Base-by-base conservation (phyloP, 2,888 invertebrate genomes). In the Parasteatoda lunata region DNA sequence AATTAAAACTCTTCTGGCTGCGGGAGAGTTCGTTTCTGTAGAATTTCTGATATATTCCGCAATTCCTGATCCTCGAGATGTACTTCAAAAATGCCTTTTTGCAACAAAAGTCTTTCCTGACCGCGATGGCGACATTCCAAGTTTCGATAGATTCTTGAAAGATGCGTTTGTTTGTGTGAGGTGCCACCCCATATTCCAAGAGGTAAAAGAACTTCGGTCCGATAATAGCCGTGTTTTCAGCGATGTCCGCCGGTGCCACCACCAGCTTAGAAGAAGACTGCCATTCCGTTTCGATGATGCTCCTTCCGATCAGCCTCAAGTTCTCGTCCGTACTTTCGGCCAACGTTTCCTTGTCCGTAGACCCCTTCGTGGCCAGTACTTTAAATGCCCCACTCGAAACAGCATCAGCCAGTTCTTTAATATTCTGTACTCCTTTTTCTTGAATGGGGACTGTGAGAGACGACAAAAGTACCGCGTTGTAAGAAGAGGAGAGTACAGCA, bases 31-130 rank as follows among this genome's bases (percentile, higher is more conserved):
- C 72, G n/a, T 80, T 73, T n/a, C 47, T 15, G 47, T 80, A 80
- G 15, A 80, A n/a, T 15, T 76, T 82, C 51, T 82, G 64, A 64
- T 77, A 82, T 48, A 82, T 76, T 0, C 82, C 82, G 3, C 48
- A 59, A 30, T 47, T 51, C 11, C 64, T 64, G 4, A 82, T 69
- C 45, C 70, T 54, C 4, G 48, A n/a, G 30, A 83, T 70, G 15
- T 51, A 15, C 9, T 15, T 70, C 7, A 47, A 8, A 1, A 82
- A 30, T 6, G 49, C 49, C 49, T 59, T 15, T 6, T 64, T 76
- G 70, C 82, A 82, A 51, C 76, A 82, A 47, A 82, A 82, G 5
- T 76, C n/a, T 51, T 76, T 82, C 6, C 76, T 68, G 3, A 82
- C 70, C 0, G 82, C 82, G 8, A 82, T 49, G 5, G 69, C 82